Base-by-base conservation (phyloP, 2,797 vertebrate genomes). In the Falco rusticolus region DNA sequence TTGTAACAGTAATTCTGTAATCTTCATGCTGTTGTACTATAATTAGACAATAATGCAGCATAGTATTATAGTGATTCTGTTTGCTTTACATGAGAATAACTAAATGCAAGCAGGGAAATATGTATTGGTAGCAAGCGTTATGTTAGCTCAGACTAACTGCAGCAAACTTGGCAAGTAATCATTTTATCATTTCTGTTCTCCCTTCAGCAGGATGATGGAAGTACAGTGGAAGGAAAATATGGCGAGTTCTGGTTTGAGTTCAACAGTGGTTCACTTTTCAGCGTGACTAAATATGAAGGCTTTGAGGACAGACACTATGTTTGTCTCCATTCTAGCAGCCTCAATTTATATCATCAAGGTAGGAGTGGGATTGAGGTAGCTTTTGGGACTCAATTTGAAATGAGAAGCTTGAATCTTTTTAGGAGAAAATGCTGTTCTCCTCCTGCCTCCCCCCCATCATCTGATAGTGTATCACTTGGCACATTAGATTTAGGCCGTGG, bases 171-270 rank as follows among this genome's bases (percentile, higher is more conserved):
- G 51, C 25, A 63, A 87, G 39, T 5, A 56, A 10, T 71, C 5
- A 31, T 56, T 90, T 79, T 18, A 50, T 70, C 4, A 65, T 83
- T 89, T 69, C 57, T 66, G 1, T 93, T 65, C 66, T 85, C 77
- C 76, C 47, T 92, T 60, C 96, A 99, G 99, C 98, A 98, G 96
- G 98, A 99, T 70, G 98, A 99, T 96, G 99, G 98, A 95, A 97
- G 84, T 16, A 70, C 98, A 5, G 33, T 99, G 89, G 98, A 98
- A 97, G 98, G 98, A 97, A 99, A 99, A 94, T 99, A 99, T 0
- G 99, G 99, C 1, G 99, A 99, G 97, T 99, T 99, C 97, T 99
- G 99, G 99, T 70, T 99, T 29, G 99, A 99, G 89, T 98, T 99
- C 95, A 99, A 98, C 92, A 98, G 97, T 26, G 99, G 98, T 3